Base-by-base conservation (phyloP, 2,113 vertebrate genomes). In the Limanda limanda region DNA sequence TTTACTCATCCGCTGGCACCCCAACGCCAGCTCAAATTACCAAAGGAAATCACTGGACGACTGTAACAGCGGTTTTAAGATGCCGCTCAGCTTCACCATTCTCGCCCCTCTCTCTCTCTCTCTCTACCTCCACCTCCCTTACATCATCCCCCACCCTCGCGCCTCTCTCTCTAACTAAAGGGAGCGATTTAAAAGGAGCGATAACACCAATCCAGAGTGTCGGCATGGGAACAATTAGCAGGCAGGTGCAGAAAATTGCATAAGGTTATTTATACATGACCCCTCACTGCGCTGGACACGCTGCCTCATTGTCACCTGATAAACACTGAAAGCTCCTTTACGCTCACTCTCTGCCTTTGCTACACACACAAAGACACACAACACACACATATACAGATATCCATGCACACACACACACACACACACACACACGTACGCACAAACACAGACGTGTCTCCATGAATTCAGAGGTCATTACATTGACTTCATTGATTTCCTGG, bases 191-290 rank as follows among this genome's bases (percentile, higher is more conserved):
- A 76, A 84, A 82, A 87, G 84, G 84, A 84, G 82, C 72, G 84
- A 91, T 90, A 88, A 71, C 87, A 89, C 81, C 86, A 83, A 85
- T 82, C 67, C 74, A 21, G 83, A 75, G 77, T 76, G 79, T 82
- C 85, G 76, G 82, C 76, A 71, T 73, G 87, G 88, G 86, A 92
- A 84, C 84, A 87, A 90, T 93, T 92, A 93, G 83, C 63, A 83
- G 54, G 75, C 81, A 92, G 83, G 85, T 91, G 86, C 68, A 80
- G 78, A 77, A 76, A 84, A 86, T 72, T 83, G 71, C 68, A 89
- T 86, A 88, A 68, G 54, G 81, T 81, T 90, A 86, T 88, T 87
- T 89, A 83, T 82, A 77, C 56, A 51, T 52, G 27, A 24, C 62
- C 37, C 54, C 79, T 75, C 9, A 9, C 56, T 27, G 52, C 76